Base-by-base conservation (phyloP, 2,888 invertebrate genomes). In the Meloe dianella region DNA sequence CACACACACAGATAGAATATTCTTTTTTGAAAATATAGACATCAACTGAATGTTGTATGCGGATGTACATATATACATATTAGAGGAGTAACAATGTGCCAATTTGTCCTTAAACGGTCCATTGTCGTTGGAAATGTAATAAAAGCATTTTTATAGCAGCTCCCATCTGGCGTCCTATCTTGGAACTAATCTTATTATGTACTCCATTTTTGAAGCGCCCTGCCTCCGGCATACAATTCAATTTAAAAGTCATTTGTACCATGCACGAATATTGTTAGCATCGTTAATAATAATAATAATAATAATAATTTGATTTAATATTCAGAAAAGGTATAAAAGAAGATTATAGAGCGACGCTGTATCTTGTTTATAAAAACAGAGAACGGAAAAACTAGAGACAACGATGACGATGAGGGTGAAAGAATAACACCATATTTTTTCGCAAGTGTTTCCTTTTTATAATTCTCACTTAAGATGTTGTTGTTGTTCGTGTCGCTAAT, bases 181-280 rank as follows among this genome's bases (percentile, higher is more conserved):
- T 88, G 85, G 72, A 86, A 82, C 87, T 89, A 86, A 89, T 88
- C 84, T 81, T 79, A 88, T 89, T 89, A 89, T 84, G 81, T 87
- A 88, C 86, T 88, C 89, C 89, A 89, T 89, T 89, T 88, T 88
- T 88, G 89, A 81, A 81, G 80, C 80, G 80, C 79, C 79, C 79
- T 77, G 79, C 81, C 80, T 79, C 77, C 73, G 77, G 79, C 79
- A 76, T 85, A 85, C 84, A 87, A 89, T 88, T 86, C 88, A 88
- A 89, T 89, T 88, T 87, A 88, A 88, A 88, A 88, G 87, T 89
- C 88, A 89, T 89, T 89, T 89, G 88, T 88, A 83, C 82, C 81
- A 81, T 81, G 81, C 81, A 81, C 79, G 81, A 82, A 83, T 82
- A 83, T 82, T 81, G 82, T 83, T 82, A 82, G 82, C 80, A 79